Evolutionary conservation across 2,888 invertebrate genomes (phyloP).

Genomic region (Tridacna crocea): DNA sequence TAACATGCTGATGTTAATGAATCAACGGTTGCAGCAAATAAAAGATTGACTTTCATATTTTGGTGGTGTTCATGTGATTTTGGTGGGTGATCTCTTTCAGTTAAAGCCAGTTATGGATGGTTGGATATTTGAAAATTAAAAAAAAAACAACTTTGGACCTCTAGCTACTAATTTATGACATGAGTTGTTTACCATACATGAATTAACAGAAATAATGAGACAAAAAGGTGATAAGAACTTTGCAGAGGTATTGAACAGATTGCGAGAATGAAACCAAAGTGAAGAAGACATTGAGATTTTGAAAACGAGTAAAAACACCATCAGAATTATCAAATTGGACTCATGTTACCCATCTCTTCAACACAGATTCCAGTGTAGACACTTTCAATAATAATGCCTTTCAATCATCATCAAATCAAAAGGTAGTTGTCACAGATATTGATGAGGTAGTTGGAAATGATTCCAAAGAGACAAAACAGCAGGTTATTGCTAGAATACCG

Average conservation of each 20-base stretch:
- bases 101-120: constrained; percentile 55
- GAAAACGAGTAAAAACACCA: not conserved
- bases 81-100: constrained; percentile 43
- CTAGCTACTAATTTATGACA: not conserved
- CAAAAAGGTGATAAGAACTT: not conserved
- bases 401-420: not conserved
- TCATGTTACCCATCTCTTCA: not conserved
- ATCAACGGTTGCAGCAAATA: constrained; percentile 45
- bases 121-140: constrained; percentile 55
- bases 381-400: not conserved
- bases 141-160: not conserved
- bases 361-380: not conserved
- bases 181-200: not conserved
- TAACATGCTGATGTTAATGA: constrained; percentile 58
- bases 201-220: not conserved
- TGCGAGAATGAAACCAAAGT: constrained; percentile 7
- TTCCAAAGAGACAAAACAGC: not conserved
- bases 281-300: not conserved
- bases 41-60: constrained; percentile 26
- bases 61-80: constrained; percentile 26
- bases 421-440: not conserved
- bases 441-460: constrained; percentile 14
- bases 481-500: constrained; percentile 20
- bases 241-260: not conserved
- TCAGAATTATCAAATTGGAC: not conserved